Percentiles rank a stretch among this genome's conserved stretches.
Conservation (phyloP, 2,797 vertebrate genomes). For the Poecilia wingei region DNA sequence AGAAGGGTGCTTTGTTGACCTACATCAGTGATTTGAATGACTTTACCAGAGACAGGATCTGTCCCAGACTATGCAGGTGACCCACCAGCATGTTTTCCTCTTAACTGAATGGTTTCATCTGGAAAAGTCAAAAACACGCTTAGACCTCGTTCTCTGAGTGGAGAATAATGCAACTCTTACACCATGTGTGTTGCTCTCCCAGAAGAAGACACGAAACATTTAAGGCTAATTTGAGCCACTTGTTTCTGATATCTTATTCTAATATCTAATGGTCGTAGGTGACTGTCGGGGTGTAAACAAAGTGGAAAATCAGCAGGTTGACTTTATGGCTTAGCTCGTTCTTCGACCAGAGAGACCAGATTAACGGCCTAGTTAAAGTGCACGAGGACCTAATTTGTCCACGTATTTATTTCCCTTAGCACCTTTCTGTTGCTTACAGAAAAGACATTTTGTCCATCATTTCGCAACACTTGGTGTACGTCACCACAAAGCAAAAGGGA, state of each 20-base stretch:
- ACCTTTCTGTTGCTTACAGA: too few species aligned
- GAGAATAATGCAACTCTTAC: conserved; percentile 14
- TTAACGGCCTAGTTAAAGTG: neutral
- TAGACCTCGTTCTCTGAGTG: conserved; percentile 8
- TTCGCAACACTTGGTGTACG: too few species aligned
- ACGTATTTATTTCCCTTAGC: too few species aligned
- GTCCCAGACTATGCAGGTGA: conserved; percentile 63
- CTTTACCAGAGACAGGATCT: conserved; percentile 75
- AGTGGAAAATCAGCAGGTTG: neutral
- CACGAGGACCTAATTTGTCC: too few species aligned
- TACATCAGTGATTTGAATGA: conserved; percentile 61
- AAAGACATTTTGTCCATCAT: too few species aligned
- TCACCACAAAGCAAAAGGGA: too few species aligned
- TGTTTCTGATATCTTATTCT: neutral
- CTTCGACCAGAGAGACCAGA: neutral
- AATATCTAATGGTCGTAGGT: neutral
- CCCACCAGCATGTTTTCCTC: conserved; percentile 63
- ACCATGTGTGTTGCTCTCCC: neutral
- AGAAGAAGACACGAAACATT: neutral
- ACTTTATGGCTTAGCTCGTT: neutral
- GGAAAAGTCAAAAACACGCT: conserved; percentile 26
- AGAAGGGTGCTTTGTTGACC: conserved; percentile 45
- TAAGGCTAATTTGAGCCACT: neutral
- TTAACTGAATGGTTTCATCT: conserved; percentile 30
- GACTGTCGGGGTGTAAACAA: neutral